phyloP scores from a whole-genome alignment of 2,113 vertebrate genomes.

The Propithecus coquereli region DNA sequence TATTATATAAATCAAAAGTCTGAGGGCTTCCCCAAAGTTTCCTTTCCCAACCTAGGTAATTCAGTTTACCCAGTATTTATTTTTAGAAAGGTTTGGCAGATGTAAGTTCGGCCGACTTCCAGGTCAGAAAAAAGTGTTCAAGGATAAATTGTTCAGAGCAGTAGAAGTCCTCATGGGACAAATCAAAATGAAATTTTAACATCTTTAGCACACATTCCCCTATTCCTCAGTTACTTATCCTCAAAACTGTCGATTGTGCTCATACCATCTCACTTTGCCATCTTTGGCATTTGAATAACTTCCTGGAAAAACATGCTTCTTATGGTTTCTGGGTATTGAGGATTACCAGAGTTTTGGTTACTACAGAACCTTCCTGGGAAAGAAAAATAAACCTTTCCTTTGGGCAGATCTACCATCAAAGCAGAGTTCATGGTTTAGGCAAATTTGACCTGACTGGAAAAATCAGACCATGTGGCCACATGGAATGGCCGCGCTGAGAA shows the following conservation, averaged over 20 bases:
- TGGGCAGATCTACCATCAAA: background rate
- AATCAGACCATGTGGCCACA: background rate
- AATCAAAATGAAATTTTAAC: background rate
- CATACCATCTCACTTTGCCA: background rate
- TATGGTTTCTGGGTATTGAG: background rate
- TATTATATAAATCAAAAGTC: conserved; percentile 48
- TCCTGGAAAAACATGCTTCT: background rate
- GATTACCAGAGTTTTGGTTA: background rate
- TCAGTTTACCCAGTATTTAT: conserved; percentile 43
- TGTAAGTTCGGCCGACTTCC: conserved; percentile 44
- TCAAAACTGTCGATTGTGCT: background rate
- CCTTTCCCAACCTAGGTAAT: conserved; percentile 46
- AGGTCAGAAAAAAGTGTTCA: conserved; percentile 49
- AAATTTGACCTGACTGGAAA: background rate
- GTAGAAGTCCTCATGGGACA: background rate
- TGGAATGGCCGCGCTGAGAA: background rate
- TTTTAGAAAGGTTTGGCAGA: conserved; percentile 57
- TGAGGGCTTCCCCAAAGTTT: background rate
- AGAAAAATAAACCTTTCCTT: background rate
- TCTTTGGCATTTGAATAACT: conserved; percentile 3
- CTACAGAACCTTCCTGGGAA: background rate
- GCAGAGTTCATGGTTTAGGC: background rate
- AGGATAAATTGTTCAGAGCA: conserved; percentile 27
- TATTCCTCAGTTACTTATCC: background rate
- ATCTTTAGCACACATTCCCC: background rate